Evolutionary conservation across 2,797 vertebrate species (phyloP).

Genomic region (Poeciliopsis infans): DNA sequence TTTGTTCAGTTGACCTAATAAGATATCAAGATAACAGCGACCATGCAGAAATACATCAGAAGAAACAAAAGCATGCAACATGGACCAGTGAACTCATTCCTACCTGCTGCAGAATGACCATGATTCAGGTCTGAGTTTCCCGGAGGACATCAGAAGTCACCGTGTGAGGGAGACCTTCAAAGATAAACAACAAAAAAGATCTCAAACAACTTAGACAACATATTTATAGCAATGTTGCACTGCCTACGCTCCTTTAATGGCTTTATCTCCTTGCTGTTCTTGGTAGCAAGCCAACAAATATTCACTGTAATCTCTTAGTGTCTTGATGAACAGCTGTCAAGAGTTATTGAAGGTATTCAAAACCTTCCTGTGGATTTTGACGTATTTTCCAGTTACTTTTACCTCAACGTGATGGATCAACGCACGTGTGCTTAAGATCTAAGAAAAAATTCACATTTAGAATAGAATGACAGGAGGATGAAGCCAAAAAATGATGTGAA

Average conservation of each 20-base stretch:
- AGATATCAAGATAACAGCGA: neutral
- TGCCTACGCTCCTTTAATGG: neutral
- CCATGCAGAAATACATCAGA: neutral
- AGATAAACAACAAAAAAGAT: neutral
- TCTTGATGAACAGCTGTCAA: neutral
- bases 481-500: neutral
- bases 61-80: neutral
- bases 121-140: constrained; percentile 65
- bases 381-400: neutral
- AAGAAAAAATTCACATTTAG: neutral
- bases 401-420: neutral
- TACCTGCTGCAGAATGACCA: constrained; percentile 84
- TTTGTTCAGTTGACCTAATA: neutral
- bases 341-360: neutral
- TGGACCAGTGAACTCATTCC: neutral
- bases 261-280: neutral
- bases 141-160: constrained; percentile 73
- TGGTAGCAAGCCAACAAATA: neutral
- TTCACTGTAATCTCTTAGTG: neutral
- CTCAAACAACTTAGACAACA: neutral
- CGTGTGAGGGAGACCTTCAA: constrained; percentile 51
- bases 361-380: neutral
- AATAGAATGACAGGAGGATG: neutral
- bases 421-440: neutral
- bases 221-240: neutral